Evolutionary conservation across 2,888 invertebrate species (phyloP).

Genomic region (Scaptomyza parva): DNA sequence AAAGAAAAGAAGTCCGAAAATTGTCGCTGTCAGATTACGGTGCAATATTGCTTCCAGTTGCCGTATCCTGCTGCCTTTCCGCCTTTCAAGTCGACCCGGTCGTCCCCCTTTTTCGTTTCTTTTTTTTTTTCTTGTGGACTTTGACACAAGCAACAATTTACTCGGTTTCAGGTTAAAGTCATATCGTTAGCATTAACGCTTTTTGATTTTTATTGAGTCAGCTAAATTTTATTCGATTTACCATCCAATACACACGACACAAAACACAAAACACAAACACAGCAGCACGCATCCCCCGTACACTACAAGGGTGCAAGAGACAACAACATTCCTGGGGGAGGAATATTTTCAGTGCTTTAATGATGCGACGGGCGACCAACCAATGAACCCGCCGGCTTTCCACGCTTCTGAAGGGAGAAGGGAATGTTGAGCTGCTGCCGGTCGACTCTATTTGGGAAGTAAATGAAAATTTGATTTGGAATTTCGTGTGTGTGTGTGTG

Average conservation of each 20-base stretch:
- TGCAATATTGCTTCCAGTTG: conserved; percentile 80
- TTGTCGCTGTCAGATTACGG: conserved; percentile 78
- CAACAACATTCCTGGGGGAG: conserved; percentile 70
- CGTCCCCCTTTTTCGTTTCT: conserved; percentile 37
- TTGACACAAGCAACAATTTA: conserved; percentile 79
- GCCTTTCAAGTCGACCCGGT: conserved; percentile 44
- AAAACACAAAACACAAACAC: conserved; percentile 27
- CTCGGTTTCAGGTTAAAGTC: conserved; percentile 83
- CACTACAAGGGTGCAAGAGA: conserved; percentile 36
- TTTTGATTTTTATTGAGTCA: conserved; percentile 85
- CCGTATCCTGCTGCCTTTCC: conserved; percentile 76
- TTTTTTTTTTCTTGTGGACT: no score
- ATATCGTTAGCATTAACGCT: conserved; percentile 85
- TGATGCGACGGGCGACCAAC: conserved; percentile 76
- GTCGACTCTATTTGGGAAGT: conserved; percentile 75
- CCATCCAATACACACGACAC: conserved; percentile 60
- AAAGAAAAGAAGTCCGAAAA: conserved; percentile 63
- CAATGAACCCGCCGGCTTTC: conserved; percentile 70
- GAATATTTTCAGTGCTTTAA: conserved; percentile 78
- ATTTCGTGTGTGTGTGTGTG: conserved; percentile 52
- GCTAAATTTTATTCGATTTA: conserved; percentile 84
- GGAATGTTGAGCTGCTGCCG: conserved; percentile 10
- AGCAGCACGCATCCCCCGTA: conserved; percentile 55
- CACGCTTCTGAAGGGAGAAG: conserved; percentile 32
- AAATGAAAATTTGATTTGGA: conserved; percentile 83